phyloP scores from a whole-genome alignment of 1,140 invertebrate species.

The Bemisia tabaci region DNA sequence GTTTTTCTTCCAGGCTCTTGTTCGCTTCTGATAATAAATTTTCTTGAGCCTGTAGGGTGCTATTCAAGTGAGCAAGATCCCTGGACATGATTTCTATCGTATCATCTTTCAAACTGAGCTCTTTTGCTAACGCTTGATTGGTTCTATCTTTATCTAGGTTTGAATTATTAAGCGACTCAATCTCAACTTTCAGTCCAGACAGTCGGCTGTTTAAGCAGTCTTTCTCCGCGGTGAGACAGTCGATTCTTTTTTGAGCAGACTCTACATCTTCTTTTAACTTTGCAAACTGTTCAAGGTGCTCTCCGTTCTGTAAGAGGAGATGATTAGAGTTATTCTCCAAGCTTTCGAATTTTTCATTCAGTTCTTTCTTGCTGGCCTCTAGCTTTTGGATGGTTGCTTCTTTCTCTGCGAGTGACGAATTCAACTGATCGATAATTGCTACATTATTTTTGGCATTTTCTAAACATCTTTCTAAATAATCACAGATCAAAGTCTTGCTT shows the following conservation, averaged over 20 bases:
- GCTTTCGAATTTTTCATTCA: neutral
- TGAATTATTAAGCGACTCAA: neutral
- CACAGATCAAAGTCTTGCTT: neutral
- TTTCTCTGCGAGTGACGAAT: neutral
- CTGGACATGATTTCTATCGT: neutral
- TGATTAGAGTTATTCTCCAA: neutral
- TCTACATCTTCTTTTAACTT: neutral
- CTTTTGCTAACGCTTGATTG: neutral
- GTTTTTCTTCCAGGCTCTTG: neutral
- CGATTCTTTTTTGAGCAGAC: neutral
- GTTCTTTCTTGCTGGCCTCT: neutral
- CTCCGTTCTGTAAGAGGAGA: neutral
- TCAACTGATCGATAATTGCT: neutral
- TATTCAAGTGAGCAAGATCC: neutral
- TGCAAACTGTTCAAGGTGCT: neutral
- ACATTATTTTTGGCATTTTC: neutral
- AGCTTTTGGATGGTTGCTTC: neutral
- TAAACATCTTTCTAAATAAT: neutral
- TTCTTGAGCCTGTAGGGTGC: neutral
- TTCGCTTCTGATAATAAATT: neutral
- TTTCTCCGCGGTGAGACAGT: neutral
- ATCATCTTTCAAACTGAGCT: neutral
- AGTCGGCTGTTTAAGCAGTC: neutral
- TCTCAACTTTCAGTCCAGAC: neutral
- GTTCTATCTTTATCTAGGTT: neutral